Base-by-base conservation (phyloP, 2,113 vertebrate species). In the Ailurus styani region DNA sequence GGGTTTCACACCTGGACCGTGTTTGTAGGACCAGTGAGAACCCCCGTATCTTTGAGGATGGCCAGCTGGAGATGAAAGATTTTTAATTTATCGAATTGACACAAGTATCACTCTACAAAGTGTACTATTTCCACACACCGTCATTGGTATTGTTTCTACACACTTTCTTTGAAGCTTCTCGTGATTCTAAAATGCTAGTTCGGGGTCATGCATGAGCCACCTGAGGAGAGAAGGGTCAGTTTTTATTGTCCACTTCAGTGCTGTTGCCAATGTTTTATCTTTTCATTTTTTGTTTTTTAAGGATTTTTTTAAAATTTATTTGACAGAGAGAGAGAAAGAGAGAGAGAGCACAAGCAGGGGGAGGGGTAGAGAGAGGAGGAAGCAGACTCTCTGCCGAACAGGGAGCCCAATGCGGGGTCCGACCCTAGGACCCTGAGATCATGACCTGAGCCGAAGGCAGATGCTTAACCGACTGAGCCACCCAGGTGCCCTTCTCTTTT, bases 31-130 rank as follows among this genome's bases (percentile, higher is more conserved):
- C 79, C 81, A 73, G 18, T 52, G 40, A 42, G 92, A 94, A 97
- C 84, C 77, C 79, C 37, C 15, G 3, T 84, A 17, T 95, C 79
- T 9, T 64, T 60, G 0, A 3, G 6, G 75, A 60, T 79, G 73
- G 85, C 82, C 27, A 34, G 40, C 85, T 60, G 85, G 70, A 60
- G 27, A 40, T 20, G 50, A 95, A 57, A 75, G 15, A 73, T 89
- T 97, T 25, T 11, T 83, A 82, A 87, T 31, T 82, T 37, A 93
- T 29, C 12, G 86, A 66, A 73, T 95, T 88, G 82, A 96, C 96
- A 82, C 42, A 70, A 60, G 5, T 5, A 7, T 40, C 31, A 13
- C 14, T 78, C 27, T 91, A 55, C 91, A 92, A 84, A 84, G 85
- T 79, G 57, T 94, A 27, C 5, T 64, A 20, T 6, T 72, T 73